Evolutionary conservation across 2,797 vertebrate species (phyloP), one percentile per base, ranked within the genome.

Genomic region (Steatocranus sp.): DNA sequence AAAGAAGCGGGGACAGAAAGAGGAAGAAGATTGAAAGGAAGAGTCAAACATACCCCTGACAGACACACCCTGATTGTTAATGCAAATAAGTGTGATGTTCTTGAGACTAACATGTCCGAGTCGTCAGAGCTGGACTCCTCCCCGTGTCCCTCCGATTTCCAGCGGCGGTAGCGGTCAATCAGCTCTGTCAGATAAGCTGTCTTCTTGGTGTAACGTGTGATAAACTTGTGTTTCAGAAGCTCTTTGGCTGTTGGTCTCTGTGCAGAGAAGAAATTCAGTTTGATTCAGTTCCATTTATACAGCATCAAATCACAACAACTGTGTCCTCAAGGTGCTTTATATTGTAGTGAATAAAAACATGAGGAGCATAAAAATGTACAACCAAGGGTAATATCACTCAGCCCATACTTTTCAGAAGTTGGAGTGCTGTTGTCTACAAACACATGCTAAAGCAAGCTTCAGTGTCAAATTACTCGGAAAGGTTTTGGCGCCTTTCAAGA

Each of bases 161-260:
- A 99, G 94, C 97, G 98, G 76, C 97, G 97, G 93, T 98, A 99
- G 3, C 98, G 97, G 87, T 99, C 98, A 0, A 99, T 98, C 83
- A 99, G 97, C 94, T 99, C 98, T 0, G 97, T 97, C 94, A 99
- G 91, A 90, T 98, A 99, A 18, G 98, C 97, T 0, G 97, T 99
- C 92, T 99, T 99, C 97, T 99, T 99, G 63, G 98, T 97, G 58
- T 98, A 97, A 82, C 97, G 97, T 8, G 98, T 92, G 86, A 99
- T 98, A 90, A 98, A 99, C 93, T 98, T 99, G 95, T 99, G 98
- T 94, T 99, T 99, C 87, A 99, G 85, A 38, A 99, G 96, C 86
- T 99, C 98, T 94, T 98, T 99, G 85, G 98, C 98, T 3, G 97
- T 98, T 10, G 98, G 98, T 94, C 98, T 98, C 98, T 99, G 95